Conservation (phyloP, 2,888 invertebrate species). For the Pandemis heparana region DNA sequence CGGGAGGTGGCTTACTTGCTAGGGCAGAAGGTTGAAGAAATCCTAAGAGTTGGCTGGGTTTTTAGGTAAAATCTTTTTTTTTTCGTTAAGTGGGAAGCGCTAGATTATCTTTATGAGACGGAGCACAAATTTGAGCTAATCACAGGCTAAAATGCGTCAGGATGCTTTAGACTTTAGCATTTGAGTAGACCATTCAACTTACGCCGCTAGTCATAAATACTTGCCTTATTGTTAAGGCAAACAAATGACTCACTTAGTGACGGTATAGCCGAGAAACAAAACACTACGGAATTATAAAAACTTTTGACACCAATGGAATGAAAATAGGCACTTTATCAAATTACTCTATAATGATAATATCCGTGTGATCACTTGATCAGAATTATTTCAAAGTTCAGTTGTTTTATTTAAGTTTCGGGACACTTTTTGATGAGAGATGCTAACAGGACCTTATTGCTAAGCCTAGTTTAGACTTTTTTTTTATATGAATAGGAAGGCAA, state of each 20-base stretch:
- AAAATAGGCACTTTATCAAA: neutral
- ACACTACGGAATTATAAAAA: slow-evolving; percentile 1
- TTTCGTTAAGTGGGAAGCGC: neutral
- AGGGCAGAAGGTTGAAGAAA: neutral
- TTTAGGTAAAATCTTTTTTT: neutral
- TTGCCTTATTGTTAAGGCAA: no score
- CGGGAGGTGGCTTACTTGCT: slow-evolving; percentile 10
- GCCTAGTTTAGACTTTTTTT: no score
- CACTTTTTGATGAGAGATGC: neutral
- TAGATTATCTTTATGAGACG: neutral
- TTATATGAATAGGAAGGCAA: no score
- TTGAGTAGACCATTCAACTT: no score
- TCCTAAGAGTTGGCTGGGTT: neutral
- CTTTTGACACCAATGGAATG: slow-evolving; percentile 5
- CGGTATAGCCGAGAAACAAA: neutral
- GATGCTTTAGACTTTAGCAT: no score
- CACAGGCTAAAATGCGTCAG: neutral
- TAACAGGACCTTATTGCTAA: no score
- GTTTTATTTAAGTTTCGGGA: slow-evolving; percentile 8
- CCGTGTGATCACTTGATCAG: neutral
- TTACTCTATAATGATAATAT: slow-evolving; percentile 4
- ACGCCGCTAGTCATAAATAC: no score
- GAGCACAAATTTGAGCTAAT: neutral
- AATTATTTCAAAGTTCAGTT: slow-evolving; percentile 20
- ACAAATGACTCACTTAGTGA: neutral